Conservation (phyloP, 2,113 vertebrate genomes). For the Butorides virescens region DNA sequence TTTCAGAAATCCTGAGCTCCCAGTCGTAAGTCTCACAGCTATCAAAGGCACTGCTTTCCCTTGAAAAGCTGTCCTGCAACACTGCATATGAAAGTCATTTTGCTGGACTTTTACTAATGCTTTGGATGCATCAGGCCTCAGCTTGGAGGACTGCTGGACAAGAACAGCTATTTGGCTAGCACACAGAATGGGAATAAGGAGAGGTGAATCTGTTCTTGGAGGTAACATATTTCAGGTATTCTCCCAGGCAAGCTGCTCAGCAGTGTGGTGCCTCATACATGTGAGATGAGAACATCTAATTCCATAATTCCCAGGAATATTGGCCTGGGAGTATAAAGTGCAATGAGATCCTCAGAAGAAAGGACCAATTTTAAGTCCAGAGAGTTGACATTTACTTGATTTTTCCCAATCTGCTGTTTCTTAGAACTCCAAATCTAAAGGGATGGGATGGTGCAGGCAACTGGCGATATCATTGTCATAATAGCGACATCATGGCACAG, state of each 20-base stretch:
- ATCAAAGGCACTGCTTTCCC: background rate
- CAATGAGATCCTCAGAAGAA: background rate
- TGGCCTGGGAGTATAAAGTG: background rate
- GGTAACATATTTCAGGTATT: background rate
- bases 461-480: constrained; percentile 32
- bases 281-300: background rate
- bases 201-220: background rate
- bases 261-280: background rate
- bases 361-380: constrained; percentile 18
- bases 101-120: background rate
- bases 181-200: background rate
- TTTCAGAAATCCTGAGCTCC: background rate
- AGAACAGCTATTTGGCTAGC: background rate
- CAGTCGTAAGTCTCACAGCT: background rate
- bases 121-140: background rate
- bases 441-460: constrained; percentile 26
- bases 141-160: background rate
- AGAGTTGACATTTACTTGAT: constrained; percentile 51
- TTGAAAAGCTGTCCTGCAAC: background rate
- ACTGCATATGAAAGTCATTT: background rate
- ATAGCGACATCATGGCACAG: constrained; percentile 15
- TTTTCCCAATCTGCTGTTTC: constrained; percentile 52
- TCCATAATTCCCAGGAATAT: background rate
- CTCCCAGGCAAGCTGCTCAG: background rate
- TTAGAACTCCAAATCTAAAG: constrained; percentile 28